Evolutionary conservation across 1,140 invertebrate species (phyloP).

Genomic region (Cryptotermes secundus): DNA sequence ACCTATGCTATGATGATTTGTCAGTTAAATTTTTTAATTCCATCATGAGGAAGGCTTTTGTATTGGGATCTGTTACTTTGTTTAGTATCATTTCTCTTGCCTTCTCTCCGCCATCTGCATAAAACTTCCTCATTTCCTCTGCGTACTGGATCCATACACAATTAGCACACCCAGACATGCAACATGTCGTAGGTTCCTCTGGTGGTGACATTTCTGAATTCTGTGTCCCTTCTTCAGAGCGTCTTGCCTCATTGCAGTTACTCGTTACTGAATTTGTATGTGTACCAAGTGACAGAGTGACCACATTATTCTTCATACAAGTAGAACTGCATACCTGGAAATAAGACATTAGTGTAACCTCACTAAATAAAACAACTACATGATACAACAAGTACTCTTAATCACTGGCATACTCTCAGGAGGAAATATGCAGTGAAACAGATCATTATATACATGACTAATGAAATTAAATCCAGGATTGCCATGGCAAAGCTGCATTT

Average conservation of each 20-base stretch:
- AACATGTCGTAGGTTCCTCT: constrained; percentile 78
- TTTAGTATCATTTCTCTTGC: constrained; percentile 73
- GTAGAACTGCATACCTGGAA: background rate
- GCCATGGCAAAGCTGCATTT: too few relatives aligned
- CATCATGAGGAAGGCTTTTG: constrained; percentile 74
- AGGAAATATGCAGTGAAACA: too few relatives aligned
- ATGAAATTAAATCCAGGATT: too few relatives aligned
- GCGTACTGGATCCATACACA: constrained; percentile 95
- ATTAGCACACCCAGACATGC: constrained; percentile 90
- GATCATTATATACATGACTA: too few relatives aligned
- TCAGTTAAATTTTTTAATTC: constrained; percentile 56
- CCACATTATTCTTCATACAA: background rate
- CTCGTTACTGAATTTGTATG: background rate
- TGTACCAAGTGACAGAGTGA: background rate
- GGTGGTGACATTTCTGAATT: constrained; percentile 46
- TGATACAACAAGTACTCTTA: too few relatives aligned
- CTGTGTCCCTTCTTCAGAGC: background rate
- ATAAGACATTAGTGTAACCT: background rate
- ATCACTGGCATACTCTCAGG: too few relatives aligned
- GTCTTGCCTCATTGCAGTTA: background rate
- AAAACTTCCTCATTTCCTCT: constrained; percentile 69
- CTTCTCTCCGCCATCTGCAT: constrained; percentile 63
- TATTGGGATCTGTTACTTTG: constrained; percentile 76
- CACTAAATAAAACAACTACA: too few relatives aligned
- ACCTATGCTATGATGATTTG: background rate